Evolutionary conservation across 2,888 invertebrate species (phyloP), one percentile per base, ranked within the genome.

Genomic region (Blera fallax): DNA sequence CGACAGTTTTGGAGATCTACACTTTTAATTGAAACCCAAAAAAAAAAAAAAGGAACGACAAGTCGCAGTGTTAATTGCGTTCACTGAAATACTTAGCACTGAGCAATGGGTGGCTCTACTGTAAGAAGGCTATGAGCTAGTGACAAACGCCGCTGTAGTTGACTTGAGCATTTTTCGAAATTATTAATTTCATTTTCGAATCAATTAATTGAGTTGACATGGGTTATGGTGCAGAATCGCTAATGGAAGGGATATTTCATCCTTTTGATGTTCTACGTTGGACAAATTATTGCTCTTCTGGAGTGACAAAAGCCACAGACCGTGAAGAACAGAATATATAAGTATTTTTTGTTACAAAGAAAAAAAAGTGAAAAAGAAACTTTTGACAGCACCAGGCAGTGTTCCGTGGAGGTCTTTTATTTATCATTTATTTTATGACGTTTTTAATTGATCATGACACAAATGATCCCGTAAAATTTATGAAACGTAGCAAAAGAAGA

Each of bases 271-370:
- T 80, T 43, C 37, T 29, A 40, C 21, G 7, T 34, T 29, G 14
- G 43, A 64, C 29, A 5, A 29, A 45, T 18, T 37, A 16, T 24
- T 45, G 27, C 60, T 32, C 62, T 37, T 21, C 69, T 50, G 60
- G 60, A 67, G 45, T 64, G 73, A 40, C 32, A 29, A 32, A 70
- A 50, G 16, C 24, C 40, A 5, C 4, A 21, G 24, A 40, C 43
- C 56, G 34, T 45, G 64, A 73, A 87, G 89, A 87, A 87, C 89
- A 89, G 88, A 37, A 27, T 32, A 43, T 14, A 29, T 34, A 0
- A 34, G 6, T n/a, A 24, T 24, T 34, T 29, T 48, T 8, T 54
- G 34, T 69, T 24, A 6, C 0, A 24, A 40, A 27, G 40, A 45
- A 16, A 43, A 45, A 29, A 29, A n/a, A n/a, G n/a, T n/a, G n/a